Conservation (phyloP, 1,140 invertebrate species). For the Elysia chlorotica region DNA sequence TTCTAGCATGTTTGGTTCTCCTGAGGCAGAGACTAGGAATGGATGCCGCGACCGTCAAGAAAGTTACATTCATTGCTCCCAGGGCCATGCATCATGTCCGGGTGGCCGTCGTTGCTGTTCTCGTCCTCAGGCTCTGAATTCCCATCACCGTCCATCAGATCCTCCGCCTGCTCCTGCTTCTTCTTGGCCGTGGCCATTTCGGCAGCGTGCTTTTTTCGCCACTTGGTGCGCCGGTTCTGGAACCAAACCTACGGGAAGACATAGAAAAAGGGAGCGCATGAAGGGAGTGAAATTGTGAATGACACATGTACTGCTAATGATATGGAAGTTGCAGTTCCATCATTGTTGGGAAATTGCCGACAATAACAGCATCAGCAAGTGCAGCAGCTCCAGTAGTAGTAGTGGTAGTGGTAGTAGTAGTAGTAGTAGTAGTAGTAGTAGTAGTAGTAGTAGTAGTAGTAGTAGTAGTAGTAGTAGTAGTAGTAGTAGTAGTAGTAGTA, state of each 20-base stretch:
- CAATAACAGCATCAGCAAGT: background rate
- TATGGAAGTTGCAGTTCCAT: no score
- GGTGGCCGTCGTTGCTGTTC: constrained; percentile 26
- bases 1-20: no score
- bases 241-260: constrained; percentile 91
- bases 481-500: constrained; percentile 5
- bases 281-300: background rate
- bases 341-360: background rate
- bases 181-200: constrained; percentile 98
- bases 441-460: constrained; percentile 6
- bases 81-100: no score
- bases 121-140: constrained; percentile 72
- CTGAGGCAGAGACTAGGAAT: no score
- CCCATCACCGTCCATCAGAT: constrained; percentile 67
- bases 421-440: constrained; percentile 3
- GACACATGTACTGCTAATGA: no score
- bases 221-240: constrained; percentile 98
- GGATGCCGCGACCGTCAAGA: no score
- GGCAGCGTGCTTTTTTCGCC: constrained; percentile 98
- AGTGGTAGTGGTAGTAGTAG: constrained; percentile 3
- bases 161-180: constrained; percentile 90
- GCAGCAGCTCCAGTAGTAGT: background rate
- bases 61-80: constrained; percentile 32
- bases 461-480: constrained; percentile 1
- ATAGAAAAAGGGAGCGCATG: background rate